phyloP scores from a whole-genome alignment of 2,797 vertebrate genomes.

The Aselliscus stoliczkanus region DNA sequence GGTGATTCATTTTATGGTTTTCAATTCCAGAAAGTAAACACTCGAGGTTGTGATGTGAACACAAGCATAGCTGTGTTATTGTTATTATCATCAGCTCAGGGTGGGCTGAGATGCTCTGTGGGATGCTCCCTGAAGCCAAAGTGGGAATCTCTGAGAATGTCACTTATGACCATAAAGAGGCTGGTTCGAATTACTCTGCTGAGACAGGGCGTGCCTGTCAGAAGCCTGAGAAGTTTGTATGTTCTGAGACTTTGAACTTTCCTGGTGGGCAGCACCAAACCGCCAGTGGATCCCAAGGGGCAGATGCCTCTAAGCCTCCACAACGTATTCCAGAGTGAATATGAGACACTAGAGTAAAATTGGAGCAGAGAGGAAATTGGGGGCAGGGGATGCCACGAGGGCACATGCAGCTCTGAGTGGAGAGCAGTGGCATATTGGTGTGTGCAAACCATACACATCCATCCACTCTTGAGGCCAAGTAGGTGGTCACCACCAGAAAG shows the following conservation, averaged over 20 bases:
- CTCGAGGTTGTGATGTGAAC: neutral
- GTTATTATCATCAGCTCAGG: neutral
- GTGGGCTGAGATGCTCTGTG: neutral
- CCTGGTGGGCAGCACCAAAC: constrained; percentile 28
- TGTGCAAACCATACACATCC: accelerated
- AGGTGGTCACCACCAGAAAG: constrained; percentile 47
- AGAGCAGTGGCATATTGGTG: neutral
- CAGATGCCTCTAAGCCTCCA: neutral
- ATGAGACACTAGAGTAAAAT: neutral
- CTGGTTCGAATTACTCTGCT: constrained; percentile 41
- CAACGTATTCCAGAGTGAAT: neutral
- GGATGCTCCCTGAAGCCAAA: neutral
- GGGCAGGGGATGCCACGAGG: neutral
- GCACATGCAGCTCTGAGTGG: neutral
- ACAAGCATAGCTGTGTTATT: neutral
- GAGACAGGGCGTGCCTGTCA: constrained; percentile 32
- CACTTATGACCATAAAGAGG: neutral
- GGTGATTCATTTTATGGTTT: neutral
- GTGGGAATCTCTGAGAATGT: neutral
- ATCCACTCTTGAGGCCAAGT: neutral
- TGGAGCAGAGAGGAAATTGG: too few species aligned
- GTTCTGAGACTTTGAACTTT: constrained; percentile 71
- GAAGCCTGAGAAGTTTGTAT: constrained; percentile 41
- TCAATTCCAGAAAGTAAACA: constrained; percentile 14
- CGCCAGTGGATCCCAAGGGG: neutral